Evolutionary conservation across 2,113 vertebrate genomes (phyloP), one percentile per base, ranked within the genome.

Genomic region (Puma concolor): DNA sequence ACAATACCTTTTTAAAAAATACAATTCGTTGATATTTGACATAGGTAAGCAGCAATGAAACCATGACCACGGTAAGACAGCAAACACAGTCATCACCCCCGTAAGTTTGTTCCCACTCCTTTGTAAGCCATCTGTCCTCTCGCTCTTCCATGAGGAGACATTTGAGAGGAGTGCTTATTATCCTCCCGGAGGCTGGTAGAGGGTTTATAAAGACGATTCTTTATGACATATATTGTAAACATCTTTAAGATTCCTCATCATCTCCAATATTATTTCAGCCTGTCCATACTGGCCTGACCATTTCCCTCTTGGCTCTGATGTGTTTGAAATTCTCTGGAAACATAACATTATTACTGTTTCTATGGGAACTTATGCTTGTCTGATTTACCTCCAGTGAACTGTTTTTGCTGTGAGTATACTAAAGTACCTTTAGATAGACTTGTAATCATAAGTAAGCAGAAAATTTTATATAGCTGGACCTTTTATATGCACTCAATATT

Each of bases 251-350:
- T 63, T 63, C 23, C 52, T 57, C 16, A 33, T n/a, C 7, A 31
- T 69, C 95, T 74, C 97, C 31, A 12, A 71, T 38, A 74, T 98
- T 88, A 21, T 95, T 96, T 87, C 98, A 99, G 99, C 23, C 99
- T 57, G 97, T 99, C n/a, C 98, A 98, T 57, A 97, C 0, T 98
- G 99, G 89, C 99, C 99, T 91, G 99, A 99, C 52, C 99, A 99
- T 95, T 99, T 99, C 98, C 99, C 97, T 83, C 99, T 99, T 21
- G 99, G 99, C 27, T 99, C 99, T 41, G 99, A 98, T 52, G 99
- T 99, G 97, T 98, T 98, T 74, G 99, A 99, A 5, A 97, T 99
- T 95, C 99, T 99, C 29, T 99, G 99, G 99, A 98, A 99, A 95
- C 99, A 99, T 27, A 93, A 99, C 64, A 57, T 99, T 82, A 69